Percentiles rank a stretch among this genome's conserved stretches.
phyloP scores from a whole-genome alignment of 64 coral and sea anemone genomes.

The Montipora capricornis region DNA sequence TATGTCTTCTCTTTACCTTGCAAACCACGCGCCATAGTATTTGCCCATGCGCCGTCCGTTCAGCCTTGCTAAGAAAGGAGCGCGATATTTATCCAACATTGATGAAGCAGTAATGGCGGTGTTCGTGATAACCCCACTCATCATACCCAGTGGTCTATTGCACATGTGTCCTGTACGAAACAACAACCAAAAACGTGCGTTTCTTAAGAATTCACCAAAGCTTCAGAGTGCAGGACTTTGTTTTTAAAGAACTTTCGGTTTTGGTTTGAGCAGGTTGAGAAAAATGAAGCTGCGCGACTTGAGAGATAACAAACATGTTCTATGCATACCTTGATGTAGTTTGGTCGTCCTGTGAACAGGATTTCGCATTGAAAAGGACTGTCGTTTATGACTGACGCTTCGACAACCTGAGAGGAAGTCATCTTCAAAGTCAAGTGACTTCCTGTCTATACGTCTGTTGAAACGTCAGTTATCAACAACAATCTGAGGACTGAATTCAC shows the following conservation, averaged over 20 bases:
- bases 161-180: constrained; percentile 61
- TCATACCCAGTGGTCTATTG: constrained; percentile 64
- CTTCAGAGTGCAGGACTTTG: not conserved
- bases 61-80: constrained; percentile 52
- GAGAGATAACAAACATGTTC: no score
- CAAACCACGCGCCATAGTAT: constrained; percentile 44
- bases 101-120: constrained; percentile 65
- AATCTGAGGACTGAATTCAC: no score
- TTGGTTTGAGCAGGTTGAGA: no score
- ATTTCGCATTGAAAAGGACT: no score
- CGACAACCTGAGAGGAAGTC: no score
- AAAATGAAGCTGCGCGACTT: no score
- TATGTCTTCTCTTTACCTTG: not conserved
- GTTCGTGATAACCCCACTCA: constrained; percentile 52
- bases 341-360: no score
- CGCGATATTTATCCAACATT: constrained; percentile 4
- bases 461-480: no score
- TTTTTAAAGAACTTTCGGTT: not conserved
- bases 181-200: not conserved
- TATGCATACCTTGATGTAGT: no score
- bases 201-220: not conserved
- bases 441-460: no score
- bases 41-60: constrained; percentile 54
- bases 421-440: no score
- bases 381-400: no score